Evolutionary conservation across 2,113 vertebrate species (phyloP).

Genomic region (Odobenus rosmarus): DNA sequence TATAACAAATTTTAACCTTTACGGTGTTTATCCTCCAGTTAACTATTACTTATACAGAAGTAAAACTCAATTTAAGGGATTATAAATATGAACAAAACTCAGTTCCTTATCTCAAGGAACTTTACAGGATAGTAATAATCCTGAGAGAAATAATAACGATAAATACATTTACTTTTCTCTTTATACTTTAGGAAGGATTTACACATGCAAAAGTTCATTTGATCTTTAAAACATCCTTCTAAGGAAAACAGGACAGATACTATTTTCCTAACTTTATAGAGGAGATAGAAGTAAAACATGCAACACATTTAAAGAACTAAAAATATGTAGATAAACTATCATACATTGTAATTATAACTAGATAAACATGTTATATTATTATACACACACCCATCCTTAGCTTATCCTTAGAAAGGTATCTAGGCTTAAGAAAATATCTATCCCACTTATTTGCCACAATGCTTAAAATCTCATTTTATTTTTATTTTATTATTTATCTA

Average conservation of each 20-base stretch:
- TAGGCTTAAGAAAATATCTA: conserved; percentile 12
- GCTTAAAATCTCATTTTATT: not conserved
- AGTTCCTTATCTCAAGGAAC: not conserved
- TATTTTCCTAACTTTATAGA: conserved; percentile 27
- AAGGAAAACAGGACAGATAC: not conserved
- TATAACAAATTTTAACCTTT: not conserved
- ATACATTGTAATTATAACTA: not conserved
- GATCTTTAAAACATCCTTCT: conserved; percentile 2
- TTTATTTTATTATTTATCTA: not conserved
- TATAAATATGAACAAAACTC: conserved; percentile 38
- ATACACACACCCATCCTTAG: not conserved
- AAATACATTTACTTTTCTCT: not conserved
- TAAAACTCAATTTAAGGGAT: conserved; percentile 15
- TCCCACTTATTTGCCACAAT: not conserved
- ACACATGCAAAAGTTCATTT: not conserved
- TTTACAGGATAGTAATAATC: not conserved
- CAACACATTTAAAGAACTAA: conserved; percentile 21
- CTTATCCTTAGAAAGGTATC: not conserved
- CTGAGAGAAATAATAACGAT: conserved; percentile 24
- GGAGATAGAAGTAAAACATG: not conserved
- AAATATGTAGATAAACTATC: not conserved
- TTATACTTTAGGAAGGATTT: not conserved
- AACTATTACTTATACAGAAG: conserved; percentile 1
- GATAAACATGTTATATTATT: not conserved
- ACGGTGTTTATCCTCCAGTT: not conserved